A percentile compares a stretch with the other conserved stretches of the same genome.
phyloP scores from a whole-genome alignment of 2,888 invertebrate species.

The Thereva unica region DNA sequence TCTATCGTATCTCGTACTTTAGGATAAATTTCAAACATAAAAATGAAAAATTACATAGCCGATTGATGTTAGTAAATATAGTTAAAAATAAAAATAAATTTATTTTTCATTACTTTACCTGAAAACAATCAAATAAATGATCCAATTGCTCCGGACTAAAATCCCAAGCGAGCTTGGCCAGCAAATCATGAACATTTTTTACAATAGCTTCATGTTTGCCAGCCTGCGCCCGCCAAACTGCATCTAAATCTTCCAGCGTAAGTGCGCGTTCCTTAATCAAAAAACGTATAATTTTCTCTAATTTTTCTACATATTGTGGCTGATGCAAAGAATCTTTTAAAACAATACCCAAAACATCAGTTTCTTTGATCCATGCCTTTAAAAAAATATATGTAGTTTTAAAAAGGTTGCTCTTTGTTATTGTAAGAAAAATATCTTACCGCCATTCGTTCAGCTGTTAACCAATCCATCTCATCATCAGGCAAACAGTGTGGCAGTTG shows the following conservation, averaged over 20 bases:
- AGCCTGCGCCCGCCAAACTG: slow-evolving; percentile 95
- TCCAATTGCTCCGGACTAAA: slow-evolving; percentile 96
- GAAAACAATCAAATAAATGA: slow-evolving; percentile 95
- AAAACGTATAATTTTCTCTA: slow-evolving; percentile 96
- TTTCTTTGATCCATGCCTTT: slow-evolving; percentile 93
- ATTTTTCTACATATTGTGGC: slow-evolving; percentile 95
- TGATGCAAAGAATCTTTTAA: slow-evolving; percentile 94
- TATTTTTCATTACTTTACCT: slow-evolving; percentile 63
- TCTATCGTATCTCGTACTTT: no score
- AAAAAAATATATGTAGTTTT: slow-evolving; percentile 47
- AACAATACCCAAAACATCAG: slow-evolving; percentile 92
- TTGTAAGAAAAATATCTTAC: slow-evolving; percentile 63
- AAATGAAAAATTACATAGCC: background rate
- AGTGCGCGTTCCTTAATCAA: slow-evolving; percentile 92
- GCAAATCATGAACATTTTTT: slow-evolving; percentile 93
- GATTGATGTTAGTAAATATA: background rate
- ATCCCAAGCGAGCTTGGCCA: slow-evolving; percentile 97
- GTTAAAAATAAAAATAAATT: background rate
- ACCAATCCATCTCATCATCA: slow-evolving; percentile 86
- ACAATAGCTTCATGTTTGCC: slow-evolving; percentile 99
- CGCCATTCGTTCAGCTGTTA: slow-evolving; percentile 92
- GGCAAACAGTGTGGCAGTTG: slow-evolving; percentile 67
- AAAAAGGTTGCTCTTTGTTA: background rate
- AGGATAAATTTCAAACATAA: no score
- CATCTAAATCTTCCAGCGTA: slow-evolving; percentile 88